Percentiles rank a stretch among this genome's conserved stretches.
Evolutionary conservation across 2,113 vertebrate species (phyloP).

Genomic region (Atlantisia rogersi): DNA sequence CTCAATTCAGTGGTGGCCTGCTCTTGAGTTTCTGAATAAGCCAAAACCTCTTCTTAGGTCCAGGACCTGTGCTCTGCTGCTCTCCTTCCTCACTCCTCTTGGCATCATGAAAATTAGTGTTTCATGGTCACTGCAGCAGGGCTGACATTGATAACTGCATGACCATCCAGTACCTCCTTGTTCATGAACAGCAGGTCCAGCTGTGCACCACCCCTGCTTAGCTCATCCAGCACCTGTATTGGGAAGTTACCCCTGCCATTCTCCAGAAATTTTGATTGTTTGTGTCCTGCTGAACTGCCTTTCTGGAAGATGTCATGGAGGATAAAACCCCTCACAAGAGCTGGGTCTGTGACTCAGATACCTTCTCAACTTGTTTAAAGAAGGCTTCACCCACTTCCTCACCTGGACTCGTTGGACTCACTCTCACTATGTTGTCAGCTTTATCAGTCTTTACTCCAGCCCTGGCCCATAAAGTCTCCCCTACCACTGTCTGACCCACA

Average conservation of each 20-base stretch:
- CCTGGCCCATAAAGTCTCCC: not conserved
- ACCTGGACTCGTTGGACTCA: not conserved
- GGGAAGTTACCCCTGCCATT: not conserved
- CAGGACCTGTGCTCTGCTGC: not conserved
- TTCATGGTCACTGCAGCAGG: not conserved
- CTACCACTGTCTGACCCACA: too few species aligned
- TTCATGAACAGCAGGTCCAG: not conserved
- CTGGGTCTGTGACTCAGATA: not conserved
- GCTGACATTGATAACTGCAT: not conserved
- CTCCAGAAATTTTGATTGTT: too few species aligned
- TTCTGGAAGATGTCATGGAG: too few species aligned
- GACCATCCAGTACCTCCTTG: not conserved
- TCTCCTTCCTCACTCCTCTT: not conserved
- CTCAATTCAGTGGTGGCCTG: not conserved
- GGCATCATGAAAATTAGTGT: not conserved
- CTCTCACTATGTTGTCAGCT: not conserved
- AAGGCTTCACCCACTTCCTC: rapidly evolving
- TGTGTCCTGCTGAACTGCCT: too few species aligned
- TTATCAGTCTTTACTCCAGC: not conserved
- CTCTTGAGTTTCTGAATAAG: not conserved
- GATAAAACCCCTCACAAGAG: too few species aligned
- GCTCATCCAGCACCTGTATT: not conserved
- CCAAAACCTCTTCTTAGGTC: not conserved
- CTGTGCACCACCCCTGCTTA: rapidly evolving
- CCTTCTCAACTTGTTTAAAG: not conserved